phyloP scores from a whole-genome alignment of 1,140 invertebrate species.

The Pachypeltis micranthus region DNA sequence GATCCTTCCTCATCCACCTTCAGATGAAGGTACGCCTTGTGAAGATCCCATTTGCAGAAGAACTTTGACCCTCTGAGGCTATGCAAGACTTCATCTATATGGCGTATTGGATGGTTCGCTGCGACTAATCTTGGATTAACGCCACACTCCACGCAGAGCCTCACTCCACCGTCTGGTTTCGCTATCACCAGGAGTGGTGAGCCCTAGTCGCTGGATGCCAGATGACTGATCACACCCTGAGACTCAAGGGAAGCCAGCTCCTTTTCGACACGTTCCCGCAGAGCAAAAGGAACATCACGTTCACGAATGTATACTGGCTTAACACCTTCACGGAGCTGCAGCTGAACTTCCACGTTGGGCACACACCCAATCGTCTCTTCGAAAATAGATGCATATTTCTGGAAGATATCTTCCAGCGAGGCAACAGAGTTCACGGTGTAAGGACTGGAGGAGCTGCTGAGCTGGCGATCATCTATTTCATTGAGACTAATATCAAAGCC shows the following conservation, averaged over 20 bases:
- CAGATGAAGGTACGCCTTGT: too few species aligned
- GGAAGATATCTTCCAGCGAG: neutral
- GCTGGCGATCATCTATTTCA: too few species aligned
- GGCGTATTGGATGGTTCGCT: neutral
- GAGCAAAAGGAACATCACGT: conserved; percentile 19
- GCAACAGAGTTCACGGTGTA: neutral
- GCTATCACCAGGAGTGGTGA: conserved; percentile 33
- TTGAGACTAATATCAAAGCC: too few species aligned
- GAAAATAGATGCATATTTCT: neutral
- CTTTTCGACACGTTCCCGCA: conserved; percentile 14
- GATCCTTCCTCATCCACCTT: too few species aligned
- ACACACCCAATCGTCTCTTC: too few species aligned
- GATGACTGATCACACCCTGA: too few species aligned
- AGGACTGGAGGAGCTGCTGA: too few species aligned
- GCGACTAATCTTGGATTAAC: conserved; percentile 23
- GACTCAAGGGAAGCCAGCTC: conserved; percentile 15
- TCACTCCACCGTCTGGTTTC: conserved; percentile 31
- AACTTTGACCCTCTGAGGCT: too few species aligned
- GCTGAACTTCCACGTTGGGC: neutral
- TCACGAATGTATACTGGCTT: conserved; percentile 6
- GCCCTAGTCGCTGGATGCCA: conserved; percentile 31
- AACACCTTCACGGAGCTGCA: neutral
- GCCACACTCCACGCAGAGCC: conserved; percentile 35
- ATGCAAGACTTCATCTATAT: too few species aligned
- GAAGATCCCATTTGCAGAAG: too few species aligned